These are phyloP conservation scores for Drosophila sp. DNA, from an alignment of 1,140 invertebrate genomes.

Conservation along the genomic window DNA sequence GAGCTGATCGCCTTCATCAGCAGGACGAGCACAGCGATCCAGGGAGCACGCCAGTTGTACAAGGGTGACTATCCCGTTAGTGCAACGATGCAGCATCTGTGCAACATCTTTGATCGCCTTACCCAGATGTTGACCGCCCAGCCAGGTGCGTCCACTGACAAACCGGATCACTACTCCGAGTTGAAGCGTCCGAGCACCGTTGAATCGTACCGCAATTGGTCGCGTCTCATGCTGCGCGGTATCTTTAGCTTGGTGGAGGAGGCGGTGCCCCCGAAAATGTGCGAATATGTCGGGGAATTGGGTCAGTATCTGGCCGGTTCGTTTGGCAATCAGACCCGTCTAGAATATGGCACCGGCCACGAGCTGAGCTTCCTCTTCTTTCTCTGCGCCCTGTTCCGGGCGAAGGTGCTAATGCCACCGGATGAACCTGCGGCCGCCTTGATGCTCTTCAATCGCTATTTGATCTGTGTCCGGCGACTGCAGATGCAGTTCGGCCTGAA, in stretches of 20 bases:
- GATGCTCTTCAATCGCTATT: conserved; percentile 58
- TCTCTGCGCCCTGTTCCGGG: conserved; percentile 44
- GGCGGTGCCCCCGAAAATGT: conserved; percentile 40
- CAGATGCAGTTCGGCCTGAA: conserved; percentile 41
- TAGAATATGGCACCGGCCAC: conserved; percentile 55
- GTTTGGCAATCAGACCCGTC: conserved; percentile 53
- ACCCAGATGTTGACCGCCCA: background rate
- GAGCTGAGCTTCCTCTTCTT: conserved; percentile 66
- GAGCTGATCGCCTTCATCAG: conserved; percentile 48
- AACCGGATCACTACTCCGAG: background rate
- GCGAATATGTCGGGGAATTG: conserved; percentile 50
- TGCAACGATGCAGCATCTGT: conserved; percentile 23
- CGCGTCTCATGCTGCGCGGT: conserved; percentile 37
- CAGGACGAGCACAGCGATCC: conserved; percentile 43
- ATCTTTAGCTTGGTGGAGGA: conserved; percentile 52
- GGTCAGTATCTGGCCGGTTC: conserved; percentile 51
- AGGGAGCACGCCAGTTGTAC: conserved; percentile 35
- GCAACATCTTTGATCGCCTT: conserved; percentile 46
- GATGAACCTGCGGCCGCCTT: conserved; percentile 54
- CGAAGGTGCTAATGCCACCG: conserved; percentile 19
- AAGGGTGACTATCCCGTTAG: conserved; percentile 33
- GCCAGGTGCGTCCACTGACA: background rate
- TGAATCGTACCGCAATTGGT: conserved; percentile 45
- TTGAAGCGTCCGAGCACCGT: background rate
- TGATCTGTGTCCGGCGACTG: conserved; percentile 51